Evolutionary conservation across 1,140 invertebrate species (phyloP).

Genomic region (Tenebrio molitor): DNA sequence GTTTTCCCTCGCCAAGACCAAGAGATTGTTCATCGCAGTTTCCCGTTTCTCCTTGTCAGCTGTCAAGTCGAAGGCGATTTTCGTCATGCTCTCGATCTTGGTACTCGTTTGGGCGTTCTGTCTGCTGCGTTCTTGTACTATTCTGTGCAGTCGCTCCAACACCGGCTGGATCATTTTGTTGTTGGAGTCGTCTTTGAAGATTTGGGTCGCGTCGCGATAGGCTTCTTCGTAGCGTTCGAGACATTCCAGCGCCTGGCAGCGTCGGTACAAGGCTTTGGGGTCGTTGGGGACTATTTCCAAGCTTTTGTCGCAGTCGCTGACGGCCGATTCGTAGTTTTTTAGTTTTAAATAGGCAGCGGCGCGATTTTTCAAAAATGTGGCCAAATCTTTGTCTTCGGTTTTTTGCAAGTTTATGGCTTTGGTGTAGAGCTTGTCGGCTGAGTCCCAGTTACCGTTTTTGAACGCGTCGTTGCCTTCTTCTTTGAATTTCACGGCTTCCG

Average conservation of each 20-base stretch:
- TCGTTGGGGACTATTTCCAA: slow-evolving; percentile 88
- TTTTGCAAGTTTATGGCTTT: slow-evolving; percentile 79
- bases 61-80: slow-evolving; percentile 79
- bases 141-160: slow-evolving; percentile 77
- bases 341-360: slow-evolving; percentile 92
- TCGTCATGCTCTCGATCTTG: slow-evolving; percentile 88
- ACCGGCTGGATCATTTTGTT: slow-evolving; percentile 88
- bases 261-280: slow-evolving; percentile 93
- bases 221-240: slow-evolving; percentile 87
- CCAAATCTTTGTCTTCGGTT: slow-evolving; percentile 77
- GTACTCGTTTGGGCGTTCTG: slow-evolving; percentile 79
- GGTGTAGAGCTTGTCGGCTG: slow-evolving; percentile 86
- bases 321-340: slow-evolving; percentile 80
- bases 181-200: slow-evolving; percentile 87
- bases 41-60: slow-evolving; percentile 82
- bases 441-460: slow-evolving; percentile 83
- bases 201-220: slow-evolving; percentile 90
- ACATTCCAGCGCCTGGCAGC: slow-evolving; percentile 92
- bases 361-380: slow-evolving; percentile 91
- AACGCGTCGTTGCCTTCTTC: slow-evolving; percentile 92
- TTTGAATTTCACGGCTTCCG: slow-evolving; percentile 74
- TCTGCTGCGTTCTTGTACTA: slow-evolving; percentile 81
- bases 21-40: slow-evolving; percentile 91
- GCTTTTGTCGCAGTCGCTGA: slow-evolving; percentile 86
- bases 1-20: slow-evolving; percentile 91